Evolutionary conservation across 1,140 invertebrate genomes (phyloP).

Genomic region (Tribolium castaneum): DNA sequence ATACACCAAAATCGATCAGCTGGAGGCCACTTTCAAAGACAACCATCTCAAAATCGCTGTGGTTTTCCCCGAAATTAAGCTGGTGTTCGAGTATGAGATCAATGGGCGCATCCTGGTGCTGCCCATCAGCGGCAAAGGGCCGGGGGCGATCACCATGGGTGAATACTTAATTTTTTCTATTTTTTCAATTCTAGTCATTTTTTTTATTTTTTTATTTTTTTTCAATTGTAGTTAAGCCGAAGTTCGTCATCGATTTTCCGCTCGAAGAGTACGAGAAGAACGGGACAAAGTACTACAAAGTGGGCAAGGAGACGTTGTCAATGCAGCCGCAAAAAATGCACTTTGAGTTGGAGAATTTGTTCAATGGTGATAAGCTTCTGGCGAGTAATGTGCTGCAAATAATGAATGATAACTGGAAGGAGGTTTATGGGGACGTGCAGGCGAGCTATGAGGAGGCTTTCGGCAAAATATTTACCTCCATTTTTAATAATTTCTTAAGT

Average conservation of each 20-base stretch:
- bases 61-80: background rate
- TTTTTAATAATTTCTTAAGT: conserved; percentile 64
- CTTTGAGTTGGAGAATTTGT: conserved; percentile 65
- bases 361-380: conserved; percentile 65
- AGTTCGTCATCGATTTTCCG: conserved; percentile 54
- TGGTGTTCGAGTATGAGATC: background rate
- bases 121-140: background rate
- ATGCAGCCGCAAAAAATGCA: conserved; percentile 56
- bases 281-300: conserved; percentile 40
- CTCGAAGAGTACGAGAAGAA: conserved; percentile 52
- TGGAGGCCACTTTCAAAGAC: background rate
- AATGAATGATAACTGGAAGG: conserved; percentile 66
- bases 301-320: conserved; percentile 53
- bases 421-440: conserved; percentile 64
- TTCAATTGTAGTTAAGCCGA: conserved; percentile 46
- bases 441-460: conserved; percentile 65
- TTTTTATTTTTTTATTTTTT: conserved; percentile 40
- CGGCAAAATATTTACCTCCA: conserved; percentile 49
- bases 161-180: background rate
- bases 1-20: background rate
- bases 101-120: background rate
- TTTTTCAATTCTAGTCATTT: too few species aligned
- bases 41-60: background rate
- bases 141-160: background rate
- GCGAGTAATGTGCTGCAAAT: conserved; percentile 65